phyloP scores from a whole-genome alignment of 2,113 vertebrate genomes.

The Hyperopisus bebe region DNA sequence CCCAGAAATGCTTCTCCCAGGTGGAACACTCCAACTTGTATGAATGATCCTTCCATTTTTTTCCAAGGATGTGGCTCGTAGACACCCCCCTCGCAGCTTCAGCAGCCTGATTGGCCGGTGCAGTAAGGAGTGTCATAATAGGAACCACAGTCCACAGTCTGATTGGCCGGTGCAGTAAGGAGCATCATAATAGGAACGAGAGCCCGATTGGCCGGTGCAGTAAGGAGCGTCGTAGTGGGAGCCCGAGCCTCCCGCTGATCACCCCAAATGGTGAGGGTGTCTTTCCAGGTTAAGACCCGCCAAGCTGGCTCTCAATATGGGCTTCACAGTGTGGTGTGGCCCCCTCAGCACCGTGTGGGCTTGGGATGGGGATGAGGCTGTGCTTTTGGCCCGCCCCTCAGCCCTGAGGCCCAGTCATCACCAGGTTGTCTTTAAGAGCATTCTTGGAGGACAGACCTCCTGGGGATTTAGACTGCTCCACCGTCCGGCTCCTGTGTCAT shows the following conservation, averaged over 20 bases:
- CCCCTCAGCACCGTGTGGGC: neutral
- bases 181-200: neutral
- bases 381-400: neutral
- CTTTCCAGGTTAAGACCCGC: neutral
- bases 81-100: neutral
- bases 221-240: too few relatives aligned
- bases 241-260: neutral
- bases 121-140: too few relatives aligned
- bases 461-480: constrained; percentile 77
- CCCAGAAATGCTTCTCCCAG: neutral
- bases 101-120: neutral
- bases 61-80: neutral
- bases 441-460: constrained; percentile 86
- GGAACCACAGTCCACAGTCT: too few relatives aligned
- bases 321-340: neutral
- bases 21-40: neutral
- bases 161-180: neutral
- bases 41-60: too few relatives aligned
- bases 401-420: constrained; percentile 55
- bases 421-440: constrained; percentile 79
- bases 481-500: constrained; percentile 75
- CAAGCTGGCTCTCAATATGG: neutral
- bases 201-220: neutral
- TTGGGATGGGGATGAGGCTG: constrained; percentile 48
- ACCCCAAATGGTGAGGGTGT: neutral